A percentile compares a stretch with the other conserved stretches of the same genome.
phyloP scores from a whole-genome alignment of 92 coral and sea anemone species.

The Parazoanthus swiftii region DNA sequence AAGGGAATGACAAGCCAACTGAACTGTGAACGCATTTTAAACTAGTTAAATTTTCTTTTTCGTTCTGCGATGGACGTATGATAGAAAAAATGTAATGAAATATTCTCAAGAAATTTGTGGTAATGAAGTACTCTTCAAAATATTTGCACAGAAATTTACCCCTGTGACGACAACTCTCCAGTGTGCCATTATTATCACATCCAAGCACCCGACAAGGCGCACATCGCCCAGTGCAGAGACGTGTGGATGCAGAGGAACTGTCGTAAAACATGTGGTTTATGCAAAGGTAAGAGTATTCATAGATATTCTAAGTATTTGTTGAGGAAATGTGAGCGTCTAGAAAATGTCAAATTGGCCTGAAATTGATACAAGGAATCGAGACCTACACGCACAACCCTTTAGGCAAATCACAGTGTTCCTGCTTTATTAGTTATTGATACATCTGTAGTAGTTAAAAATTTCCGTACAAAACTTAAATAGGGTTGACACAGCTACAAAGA shows the following conservation, averaged over 20 bases:
- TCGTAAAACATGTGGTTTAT: slow-evolving; percentile 72
- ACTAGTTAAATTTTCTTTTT: no score
- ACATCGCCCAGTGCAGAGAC: slow-evolving; percentile 75
- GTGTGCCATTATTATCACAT: slow-evolving; percentile 55
- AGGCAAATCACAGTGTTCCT: no score
- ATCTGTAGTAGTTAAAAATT: no score
- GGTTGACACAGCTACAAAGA: no score
- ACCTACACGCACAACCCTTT: no score
- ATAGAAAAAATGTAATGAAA: not conserved
- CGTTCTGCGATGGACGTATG: not conserved
- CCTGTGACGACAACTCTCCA: slow-evolving; percentile 75
- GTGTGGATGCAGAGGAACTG: slow-evolving; percentile 70
- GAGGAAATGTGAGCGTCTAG: not conserved
- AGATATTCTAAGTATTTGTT: not conserved
- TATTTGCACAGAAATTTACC: slow-evolving; percentile 51
- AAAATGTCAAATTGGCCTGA: not conserved
- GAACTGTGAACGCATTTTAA: not conserved
- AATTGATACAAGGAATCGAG: no score
- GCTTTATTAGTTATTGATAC: no score
- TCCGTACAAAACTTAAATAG: no score
- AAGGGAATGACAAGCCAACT: not conserved
- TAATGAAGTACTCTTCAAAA: not conserved
- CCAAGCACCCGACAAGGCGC: slow-evolving; percentile 29
- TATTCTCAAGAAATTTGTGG: not conserved
- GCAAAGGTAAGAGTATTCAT: slow-evolving; percentile 47